Base-by-base conservation (phyloP, 2,888 invertebrate species). In the Buathra laborator region DNA sequence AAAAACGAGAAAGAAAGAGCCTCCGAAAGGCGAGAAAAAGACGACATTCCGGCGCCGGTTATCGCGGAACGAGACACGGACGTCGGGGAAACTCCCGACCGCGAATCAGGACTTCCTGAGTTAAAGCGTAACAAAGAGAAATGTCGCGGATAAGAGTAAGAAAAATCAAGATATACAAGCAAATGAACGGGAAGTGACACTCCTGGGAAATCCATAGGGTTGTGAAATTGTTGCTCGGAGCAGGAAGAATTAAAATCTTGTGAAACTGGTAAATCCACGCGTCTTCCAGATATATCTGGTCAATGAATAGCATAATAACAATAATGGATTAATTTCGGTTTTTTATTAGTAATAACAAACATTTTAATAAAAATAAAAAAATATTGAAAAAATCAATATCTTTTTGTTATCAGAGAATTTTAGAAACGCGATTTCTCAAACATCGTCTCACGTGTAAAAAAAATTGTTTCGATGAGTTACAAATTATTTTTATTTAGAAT, bases 181-280 rank as follows among this genome's bases (percentile, higher is more conserved):
- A 64, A 83, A 75, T 53, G 46, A 70, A 75, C 75, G 59, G 62
- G 68, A 77, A 74, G 51, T 62, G 14, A 37, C 43, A 68, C 68
- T 79, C 24, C 62, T 56, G 70, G 53, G 56, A 83, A 75, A 68
- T 32, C 12, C 59, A 59, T 59, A 14, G 14, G 29, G 14, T 29
- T 59, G 14, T 32, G 32, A 67, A 37, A 37, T 62, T 3, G 66
- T 46, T 9, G 37, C 37, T 37, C 46, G 10, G 67, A 74, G 48
- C 78, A 78, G 78, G 83, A 83, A 83, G 83, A 74, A 48, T 19
- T 10, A 10, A 83, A 67, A 78, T 78, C 67, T 74, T 32, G 74
- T 19, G 43, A 83, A 78, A 74, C 78, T 62, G 44, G 74, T 78
- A 44, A 43, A 56, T 10, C 16, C 12, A 9, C 24, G 10, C 56